These are phyloP conservation scores for Hemichromis elongatus DNA, from an alignment of 2,113 vertebrate genomes.

Conservation along the genomic window DNA sequence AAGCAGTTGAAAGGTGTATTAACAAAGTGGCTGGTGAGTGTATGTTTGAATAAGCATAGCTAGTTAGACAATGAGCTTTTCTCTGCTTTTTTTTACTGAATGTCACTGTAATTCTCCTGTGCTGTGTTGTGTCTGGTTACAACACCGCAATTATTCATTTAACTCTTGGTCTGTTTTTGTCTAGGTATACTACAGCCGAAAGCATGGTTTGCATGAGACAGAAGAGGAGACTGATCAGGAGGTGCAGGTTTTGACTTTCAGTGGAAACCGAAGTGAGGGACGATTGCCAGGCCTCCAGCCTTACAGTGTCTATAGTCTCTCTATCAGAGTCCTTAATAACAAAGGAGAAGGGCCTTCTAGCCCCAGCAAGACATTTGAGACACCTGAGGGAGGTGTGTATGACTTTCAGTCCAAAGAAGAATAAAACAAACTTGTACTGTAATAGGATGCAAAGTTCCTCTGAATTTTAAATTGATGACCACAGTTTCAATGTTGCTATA, in stretches of 20 bases:
- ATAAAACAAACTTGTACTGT: neutral
- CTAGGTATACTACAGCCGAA: slow-evolving; percentile 87
- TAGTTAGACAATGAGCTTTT: neutral
- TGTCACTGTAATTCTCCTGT: neutral
- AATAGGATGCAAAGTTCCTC: neutral
- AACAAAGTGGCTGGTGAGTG: neutral
- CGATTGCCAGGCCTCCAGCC: slow-evolving; percentile 85
- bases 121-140: neutral
- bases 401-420: rapidly evolving
- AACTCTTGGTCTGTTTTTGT: neutral
- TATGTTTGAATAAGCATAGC: neutral
- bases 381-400: slow-evolving; percentile 91
- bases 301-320: slow-evolving; percentile 84
- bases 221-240: slow-evolving; percentile 72
- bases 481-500: neutral
- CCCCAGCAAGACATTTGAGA: slow-evolving; percentile 77
- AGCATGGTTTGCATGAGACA: slow-evolving; percentile 72
- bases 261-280: slow-evolving; percentile 82
- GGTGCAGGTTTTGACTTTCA: slow-evolving; percentile 82
- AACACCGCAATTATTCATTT: neutral
- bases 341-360: slow-evolving; percentile 91
- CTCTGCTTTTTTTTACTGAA: neutral
- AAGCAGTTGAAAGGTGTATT: neutral
- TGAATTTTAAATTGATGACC: neutral
- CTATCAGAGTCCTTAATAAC: slow-evolving; percentile 84